These are phyloP conservation scores for Natator depressus DNA, from an alignment of 2,113 vertebrate genomes.

Conservation along the genomic window DNA sequence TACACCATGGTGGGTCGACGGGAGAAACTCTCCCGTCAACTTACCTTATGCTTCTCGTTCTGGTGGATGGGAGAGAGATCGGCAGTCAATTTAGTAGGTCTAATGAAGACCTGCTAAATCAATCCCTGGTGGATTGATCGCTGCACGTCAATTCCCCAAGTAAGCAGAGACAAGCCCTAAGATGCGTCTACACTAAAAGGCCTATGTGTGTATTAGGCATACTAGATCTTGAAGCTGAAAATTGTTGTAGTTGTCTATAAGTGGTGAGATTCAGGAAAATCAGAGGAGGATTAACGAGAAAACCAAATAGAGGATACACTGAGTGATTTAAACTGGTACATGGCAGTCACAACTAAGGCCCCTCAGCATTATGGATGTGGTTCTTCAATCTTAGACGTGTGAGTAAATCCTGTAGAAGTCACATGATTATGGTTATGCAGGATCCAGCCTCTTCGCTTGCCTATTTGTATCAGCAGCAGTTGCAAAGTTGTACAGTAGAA, in stretches of 20 bases:
- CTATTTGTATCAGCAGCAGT: neutral
- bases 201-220: fast-evolving
- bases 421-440: neutral
- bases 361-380: neutral
- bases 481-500: neutral
- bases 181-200: no score
- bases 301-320: neutral
- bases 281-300: neutral
- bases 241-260: neutral
- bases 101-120: no score
- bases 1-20: no score
- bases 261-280: neutral
- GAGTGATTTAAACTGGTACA: neutral
- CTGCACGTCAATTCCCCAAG: no score
- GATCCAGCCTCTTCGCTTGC: neutral
- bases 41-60: no score
- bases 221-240: neutral
- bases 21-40: no score
- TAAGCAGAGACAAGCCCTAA: no score
- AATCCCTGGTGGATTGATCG: no score
- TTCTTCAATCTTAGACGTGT: neutral
- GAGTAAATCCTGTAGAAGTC: neutral
- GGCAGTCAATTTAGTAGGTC: no score
- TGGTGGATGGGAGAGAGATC: no score
- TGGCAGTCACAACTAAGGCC: neutral